Percentiles rank a stretch among this genome's conserved stretches.
Conservation (phyloP, 2,888 invertebrate species). For the Pelosia muscerda region DNA sequence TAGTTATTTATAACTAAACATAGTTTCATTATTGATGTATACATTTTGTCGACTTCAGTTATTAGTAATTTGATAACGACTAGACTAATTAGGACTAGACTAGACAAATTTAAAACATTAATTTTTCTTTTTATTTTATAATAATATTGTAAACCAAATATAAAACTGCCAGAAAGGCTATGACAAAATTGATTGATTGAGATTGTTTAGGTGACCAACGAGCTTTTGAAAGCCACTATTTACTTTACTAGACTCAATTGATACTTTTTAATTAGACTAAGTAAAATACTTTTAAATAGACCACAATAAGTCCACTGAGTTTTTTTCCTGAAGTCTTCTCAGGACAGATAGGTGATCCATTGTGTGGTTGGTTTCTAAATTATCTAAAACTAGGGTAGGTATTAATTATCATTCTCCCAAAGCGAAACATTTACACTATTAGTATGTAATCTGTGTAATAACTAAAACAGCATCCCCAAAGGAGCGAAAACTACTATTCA, state of each 20-base stretch:
- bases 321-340: background rate
- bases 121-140: no score
- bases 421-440: background rate
- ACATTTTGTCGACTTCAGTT: background rate
- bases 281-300: background rate
- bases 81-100: no score
- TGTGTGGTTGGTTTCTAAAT: no score
- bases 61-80: background rate
- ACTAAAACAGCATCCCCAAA: slow-evolving; percentile 27
- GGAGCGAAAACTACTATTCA: slow-evolving; percentile 59
- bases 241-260: background rate
- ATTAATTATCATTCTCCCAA: background rate
- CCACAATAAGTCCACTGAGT: background rate
- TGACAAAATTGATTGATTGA: no score
- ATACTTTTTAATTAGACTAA: no score
- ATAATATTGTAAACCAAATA: no score
- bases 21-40: background rate
- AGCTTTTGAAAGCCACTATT: background rate
- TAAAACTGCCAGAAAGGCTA: no score
- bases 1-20: no score
- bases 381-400: no score
- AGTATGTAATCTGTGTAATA: background rate
- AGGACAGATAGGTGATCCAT: background rate
- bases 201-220: background rate
- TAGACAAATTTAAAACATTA: no score